phyloP scores from a whole-genome alignment of 2,113 vertebrate genomes.

The Microcebus tavaratra region DNA sequence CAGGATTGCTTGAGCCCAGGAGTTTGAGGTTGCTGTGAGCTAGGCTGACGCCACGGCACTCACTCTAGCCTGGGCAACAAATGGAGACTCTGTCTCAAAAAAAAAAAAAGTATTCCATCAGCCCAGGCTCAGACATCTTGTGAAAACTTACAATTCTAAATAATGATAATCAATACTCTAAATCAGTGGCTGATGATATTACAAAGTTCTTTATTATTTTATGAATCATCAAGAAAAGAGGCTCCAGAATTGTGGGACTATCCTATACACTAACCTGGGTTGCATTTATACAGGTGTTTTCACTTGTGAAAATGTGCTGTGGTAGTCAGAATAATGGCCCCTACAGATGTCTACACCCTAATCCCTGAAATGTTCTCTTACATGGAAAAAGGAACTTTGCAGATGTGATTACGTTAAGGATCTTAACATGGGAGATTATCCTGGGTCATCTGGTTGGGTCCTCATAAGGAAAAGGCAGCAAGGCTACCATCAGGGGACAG shows the following conservation, averaged over 20 bases:
- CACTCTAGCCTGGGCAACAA: too few relatives aligned
- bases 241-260: not conserved
- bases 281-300: not conserved
- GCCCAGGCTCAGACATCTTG: not conserved
- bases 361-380: not conserved
- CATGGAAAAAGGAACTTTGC: not conserved
- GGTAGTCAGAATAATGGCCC: not conserved
- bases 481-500: not conserved
- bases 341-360: not conserved
- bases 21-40: too few relatives aligned
- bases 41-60: too few relatives aligned
- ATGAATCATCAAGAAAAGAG: not conserved
- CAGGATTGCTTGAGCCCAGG: too few relatives aligned
- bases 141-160: constrained; percentile 10
- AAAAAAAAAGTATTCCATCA: not conserved
- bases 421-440: not conserved
- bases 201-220: constrained; percentile 10
- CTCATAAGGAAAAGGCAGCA: not conserved
- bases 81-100: too few relatives aligned
- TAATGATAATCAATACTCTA: not conserved
- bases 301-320: not conserved
- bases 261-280: not conserved
- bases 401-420: not conserved
- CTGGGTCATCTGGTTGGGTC: not conserved
- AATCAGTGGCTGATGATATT: not conserved